Base-by-base conservation (phyloP, 2,888 invertebrate species). In the Beris morrisii region DNA sequence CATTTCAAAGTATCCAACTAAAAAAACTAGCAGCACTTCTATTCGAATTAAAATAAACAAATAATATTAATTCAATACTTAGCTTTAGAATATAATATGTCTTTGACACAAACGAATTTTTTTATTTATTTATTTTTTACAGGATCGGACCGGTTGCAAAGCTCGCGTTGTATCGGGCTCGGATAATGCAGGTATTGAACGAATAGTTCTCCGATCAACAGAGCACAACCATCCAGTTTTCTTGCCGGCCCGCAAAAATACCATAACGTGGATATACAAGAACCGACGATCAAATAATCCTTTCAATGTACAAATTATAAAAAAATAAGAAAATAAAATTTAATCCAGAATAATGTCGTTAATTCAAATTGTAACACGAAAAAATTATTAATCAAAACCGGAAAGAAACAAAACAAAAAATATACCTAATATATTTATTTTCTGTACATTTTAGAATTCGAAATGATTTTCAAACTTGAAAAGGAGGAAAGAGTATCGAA, bases 121-220 rank as follows among this genome's bases (percentile, higher is more conserved):
- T 22, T 22, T 22, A 22, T 22, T 22, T 22, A 22, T 3, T 22
- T 22, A 38, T 31, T 59, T 52, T 57, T 66, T 69, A 32, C 70
- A 80, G 79, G 80, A 79, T 71, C 75, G 77, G 12, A 77, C 78
- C 12, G 72, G 74, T 12, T 81, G 80, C 32, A 72, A 75, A 3
- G 79, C 80, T 1, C 74, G 80, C 3, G 74, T 81, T 44, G 79
- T 80, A 1, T 78, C 80, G 2, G 75, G 74, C 0, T 64, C 72
- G 45, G 78, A 79, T 70, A 69, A 71, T 43, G 57, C 67, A 13
- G 77, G 76, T 3, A 70, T 73, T 32, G 75, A 77, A 13, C 73
- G 76, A 7, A 76, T 80, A 54, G 73, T 79, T 6, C 79, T 79
- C 64, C 73, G 74, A 45, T 74, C 76, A 32, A 75, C 76, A 56